phyloP scores from a whole-genome alignment of 2,888 invertebrate genomes.

The Meta bourneti region DNA sequence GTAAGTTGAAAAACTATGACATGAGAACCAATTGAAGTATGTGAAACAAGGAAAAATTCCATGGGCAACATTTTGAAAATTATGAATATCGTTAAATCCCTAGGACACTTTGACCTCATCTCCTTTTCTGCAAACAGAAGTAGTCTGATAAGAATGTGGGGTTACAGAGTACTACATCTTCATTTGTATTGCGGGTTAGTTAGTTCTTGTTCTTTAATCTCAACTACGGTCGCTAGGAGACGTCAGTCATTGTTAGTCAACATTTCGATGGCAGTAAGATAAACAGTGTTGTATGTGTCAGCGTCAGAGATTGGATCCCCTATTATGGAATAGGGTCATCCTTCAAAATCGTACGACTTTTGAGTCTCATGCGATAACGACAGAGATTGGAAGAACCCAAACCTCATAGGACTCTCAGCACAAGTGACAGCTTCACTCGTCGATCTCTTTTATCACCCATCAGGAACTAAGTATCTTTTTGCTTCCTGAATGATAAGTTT shows the following conservation, averaged over 20 bases:
- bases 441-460: constrained; percentile 23
- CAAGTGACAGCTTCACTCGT: constrained; percentile 43
- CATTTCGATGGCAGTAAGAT: constrained; percentile 5
- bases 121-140: too few relatives aligned
- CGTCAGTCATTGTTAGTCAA: constrained; percentile 31
- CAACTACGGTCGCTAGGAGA: constrained; percentile 22
- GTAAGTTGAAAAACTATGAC: too few relatives aligned
- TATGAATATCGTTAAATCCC: too few relatives aligned
- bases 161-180: too few relatives aligned
- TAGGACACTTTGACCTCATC: too few relatives aligned
- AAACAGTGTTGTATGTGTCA: background rate
- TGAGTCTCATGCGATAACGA: constrained; percentile 5
- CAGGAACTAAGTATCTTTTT: background rate
- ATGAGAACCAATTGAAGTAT: too few relatives aligned
- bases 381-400: constrained; percentile 10
- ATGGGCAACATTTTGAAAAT: too few relatives aligned
- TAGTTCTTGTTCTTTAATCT: too few relatives aligned
- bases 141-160: too few relatives aligned
- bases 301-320: background rate
- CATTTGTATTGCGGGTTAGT: too few relatives aligned
- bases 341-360: constrained; percentile 25
- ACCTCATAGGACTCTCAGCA: constrained; percentile 1
- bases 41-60: too few relatives aligned
- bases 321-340: constrained; percentile 40
- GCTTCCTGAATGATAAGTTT: constrained; percentile 48